Base-by-base conservation (phyloP, 2,113 vertebrate genomes). In the Trichechus manatus region DNA sequence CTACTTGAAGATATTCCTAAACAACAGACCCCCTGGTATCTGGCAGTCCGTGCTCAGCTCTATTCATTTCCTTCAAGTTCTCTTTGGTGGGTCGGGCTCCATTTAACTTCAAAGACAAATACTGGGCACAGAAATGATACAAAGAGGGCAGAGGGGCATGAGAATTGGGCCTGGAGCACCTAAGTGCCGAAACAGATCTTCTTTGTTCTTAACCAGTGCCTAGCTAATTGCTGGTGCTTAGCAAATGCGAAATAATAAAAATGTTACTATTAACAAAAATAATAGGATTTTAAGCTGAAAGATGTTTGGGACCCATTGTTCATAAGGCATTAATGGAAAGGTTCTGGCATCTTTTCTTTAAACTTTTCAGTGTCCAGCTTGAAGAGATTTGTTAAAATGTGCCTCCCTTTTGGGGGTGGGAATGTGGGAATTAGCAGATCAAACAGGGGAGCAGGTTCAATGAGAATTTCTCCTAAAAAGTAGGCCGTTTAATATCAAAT, bases 91-190 rank as follows among this genome's bases (percentile, higher is more conserved):
- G 64, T 44, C 1, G 1, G 75, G 44, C 77, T 91, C 94, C 50
- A 39, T 19, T 79, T 36, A 94, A 97, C 98, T 97, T 98, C 97
- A 98, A 98, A 98, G 97, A 93, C 91, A 94, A 95, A 87, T 89
- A 64, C 94, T 92, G 92, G 89, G 87, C 91, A 80, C 84, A 87
- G 68, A 79, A 81, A 84, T 33, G 84, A 96, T 89, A 81, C 42
- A 27, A 80, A 87, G 89, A 96, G 97, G 96, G 94, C 97, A 98
- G 93, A 56, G 87, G 96, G 94, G 94, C 97, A 82, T 98, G 98
- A 94, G 98, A 98, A 98, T 27, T 42, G 72, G 94, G 87, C 87
- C 93, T 81, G 68, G 80, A 77, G 94, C 89, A 68, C 89, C 93
- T 80, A 68, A 59, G 27, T 39, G 53, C 94, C 84, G 44, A 91